Evolutionary conservation across 2,797 vertebrate species (phyloP).

Genomic region (Acridotheres tristis): DNA sequence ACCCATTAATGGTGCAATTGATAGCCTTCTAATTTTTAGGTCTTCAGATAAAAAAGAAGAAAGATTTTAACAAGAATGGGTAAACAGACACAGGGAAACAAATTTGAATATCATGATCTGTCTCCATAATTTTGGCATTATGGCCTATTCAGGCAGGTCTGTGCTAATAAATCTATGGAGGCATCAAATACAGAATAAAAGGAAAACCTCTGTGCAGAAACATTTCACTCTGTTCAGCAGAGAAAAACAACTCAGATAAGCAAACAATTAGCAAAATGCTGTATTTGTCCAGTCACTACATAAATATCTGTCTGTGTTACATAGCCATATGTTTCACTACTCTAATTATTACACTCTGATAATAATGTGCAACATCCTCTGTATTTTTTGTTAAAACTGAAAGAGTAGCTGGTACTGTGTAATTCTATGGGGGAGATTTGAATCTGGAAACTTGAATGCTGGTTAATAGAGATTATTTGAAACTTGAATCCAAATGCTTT

Average conservation of each 20-base stretch:
- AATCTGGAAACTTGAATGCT: slow-evolving; percentile 62
- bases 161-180: neutral
- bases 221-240: neutral
- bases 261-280: neutral
- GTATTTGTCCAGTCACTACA: neutral
- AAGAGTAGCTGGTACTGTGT: neutral
- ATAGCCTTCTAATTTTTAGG: neutral
- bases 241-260: neutral
- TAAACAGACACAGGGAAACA: neutral
- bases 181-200: neutral
- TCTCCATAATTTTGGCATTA: rapidly evolving
- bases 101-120: neutral
- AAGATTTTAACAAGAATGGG: neutral
- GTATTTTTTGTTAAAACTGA: neutral
- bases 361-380: neutral
- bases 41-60: neutral
- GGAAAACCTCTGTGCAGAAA: neutral
- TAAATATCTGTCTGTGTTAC: neutral
- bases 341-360: neutral
- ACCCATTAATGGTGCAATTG: neutral
- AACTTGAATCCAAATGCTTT: slow-evolving; percentile 73
- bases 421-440: neutral
- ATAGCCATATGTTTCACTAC: neutral
- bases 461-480: slow-evolving; percentile 64
- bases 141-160: neutral